phyloP scores from a whole-genome alignment of 2,113 vertebrate genomes.

The Lepus americanus region DNA sequence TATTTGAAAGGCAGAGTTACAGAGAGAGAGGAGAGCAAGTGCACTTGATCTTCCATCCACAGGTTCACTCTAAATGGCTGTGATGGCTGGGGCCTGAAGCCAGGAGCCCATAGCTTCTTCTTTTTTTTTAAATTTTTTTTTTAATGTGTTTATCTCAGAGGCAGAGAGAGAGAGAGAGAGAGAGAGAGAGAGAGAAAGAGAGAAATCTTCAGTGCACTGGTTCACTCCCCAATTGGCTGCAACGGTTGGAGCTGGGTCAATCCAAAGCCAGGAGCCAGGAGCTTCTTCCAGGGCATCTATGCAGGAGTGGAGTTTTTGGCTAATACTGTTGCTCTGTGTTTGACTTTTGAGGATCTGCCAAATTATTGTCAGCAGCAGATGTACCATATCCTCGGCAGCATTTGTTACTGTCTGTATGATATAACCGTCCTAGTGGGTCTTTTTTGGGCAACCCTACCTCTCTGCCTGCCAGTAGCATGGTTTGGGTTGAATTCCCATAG shows the following conservation, averaged over 20 bases:
- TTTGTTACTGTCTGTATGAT: not conserved
- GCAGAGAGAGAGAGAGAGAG: too few species aligned
- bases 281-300: not conserved
- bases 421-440: not conserved
- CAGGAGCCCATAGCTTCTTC: not conserved
- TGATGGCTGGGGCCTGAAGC: too few species aligned
- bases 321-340: not conserved
- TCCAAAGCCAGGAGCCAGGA: too few species aligned
- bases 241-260: too few species aligned
- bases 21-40: too few species aligned
- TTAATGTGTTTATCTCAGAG: not conserved
- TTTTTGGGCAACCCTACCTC: not conserved
- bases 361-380: not conserved
- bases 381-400: not conserved
- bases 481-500: not conserved
- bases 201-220: too few species aligned
- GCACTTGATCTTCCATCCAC: too few species aligned
- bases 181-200: too few species aligned
- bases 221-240: too few species aligned
- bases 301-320: not conserved
- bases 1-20: too few species aligned
- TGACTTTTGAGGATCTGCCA: not conserved
- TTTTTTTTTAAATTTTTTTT: slow-evolving; percentile 21
- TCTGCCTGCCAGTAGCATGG: not conserved
- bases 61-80: too few species aligned